Conservation (phyloP, 1,140 invertebrate species). For the Drosophila baimaii region DNA sequence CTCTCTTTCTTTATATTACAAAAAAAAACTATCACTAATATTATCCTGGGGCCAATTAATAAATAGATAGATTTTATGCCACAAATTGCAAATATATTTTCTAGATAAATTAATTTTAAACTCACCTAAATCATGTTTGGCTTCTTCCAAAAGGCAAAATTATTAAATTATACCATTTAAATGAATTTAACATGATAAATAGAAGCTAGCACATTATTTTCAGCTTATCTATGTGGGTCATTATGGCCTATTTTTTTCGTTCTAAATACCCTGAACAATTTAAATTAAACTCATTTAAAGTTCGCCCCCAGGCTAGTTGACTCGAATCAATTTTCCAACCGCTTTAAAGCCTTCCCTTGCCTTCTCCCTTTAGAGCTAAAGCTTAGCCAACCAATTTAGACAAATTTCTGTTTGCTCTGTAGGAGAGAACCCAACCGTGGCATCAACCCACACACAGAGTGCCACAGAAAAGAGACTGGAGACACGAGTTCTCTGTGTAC, state of each 20-base stretch:
- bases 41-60: background rate
- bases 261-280: background rate
- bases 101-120: background rate
- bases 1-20: background rate
- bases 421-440: slow-evolving; percentile 26
- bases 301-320: slow-evolving; percentile 5
- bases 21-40: background rate
- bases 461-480: slow-evolving; percentile 25
- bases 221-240: slow-evolving; percentile 14
- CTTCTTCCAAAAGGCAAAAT: background rate
- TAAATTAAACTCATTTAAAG: background rate
- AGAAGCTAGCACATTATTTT: background rate
- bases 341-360: slow-evolving; percentile 10
- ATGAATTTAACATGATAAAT: slow-evolving; percentile 8
- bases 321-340: slow-evolving; percentile 2
- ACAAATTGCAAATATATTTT: background rate
- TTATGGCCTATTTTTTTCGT: background rate
- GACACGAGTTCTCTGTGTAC: slow-evolving; percentile 47
- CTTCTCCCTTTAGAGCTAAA: background rate
- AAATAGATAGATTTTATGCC: background rate
- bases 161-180: slow-evolving; percentile 2
- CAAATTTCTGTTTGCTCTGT: slow-evolving; percentile 45
- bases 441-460: slow-evolving; percentile 32
- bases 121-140: background rate
- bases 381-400: slow-evolving; percentile 47